Evolutionary conservation across 2,113 vertebrate species (phyloP).

Genomic region (Phyllostomus hastatus): DNA sequence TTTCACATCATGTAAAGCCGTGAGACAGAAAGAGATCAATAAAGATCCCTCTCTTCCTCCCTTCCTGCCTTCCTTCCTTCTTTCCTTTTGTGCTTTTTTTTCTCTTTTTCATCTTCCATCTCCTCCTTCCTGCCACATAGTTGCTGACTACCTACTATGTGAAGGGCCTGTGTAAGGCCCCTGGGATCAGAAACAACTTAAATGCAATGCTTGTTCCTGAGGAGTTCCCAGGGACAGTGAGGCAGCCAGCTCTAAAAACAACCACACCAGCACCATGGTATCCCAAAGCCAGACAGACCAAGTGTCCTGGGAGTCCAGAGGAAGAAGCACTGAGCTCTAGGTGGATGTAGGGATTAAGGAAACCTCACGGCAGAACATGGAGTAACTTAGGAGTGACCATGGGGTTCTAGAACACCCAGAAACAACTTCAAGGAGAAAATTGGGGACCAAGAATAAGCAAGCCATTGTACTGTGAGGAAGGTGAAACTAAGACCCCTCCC

Average conservation of each 20-base stretch:
- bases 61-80: neutral
- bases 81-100: neutral
- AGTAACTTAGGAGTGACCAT: rapidly evolving
- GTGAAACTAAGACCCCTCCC: neutral
- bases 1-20: neutral
- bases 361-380: neutral
- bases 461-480: neutral
- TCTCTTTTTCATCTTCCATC: neutral
- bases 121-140: neutral
- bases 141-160: neutral
- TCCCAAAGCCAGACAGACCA: neutral
- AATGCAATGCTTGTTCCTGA: neutral
- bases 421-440: neutral
- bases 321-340: neutral
- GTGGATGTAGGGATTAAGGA: neutral
- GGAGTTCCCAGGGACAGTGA: neutral
- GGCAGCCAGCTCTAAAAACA: neutral
- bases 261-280: neutral
- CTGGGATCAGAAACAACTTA: neutral
- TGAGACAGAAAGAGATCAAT: neutral
- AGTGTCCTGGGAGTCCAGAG: neutral
- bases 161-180: neutral
- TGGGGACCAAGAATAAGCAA: neutral
- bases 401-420: neutral
- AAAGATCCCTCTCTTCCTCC: neutral